Evolutionary conservation across 2,888 invertebrate species (phyloP).

Genomic region (Platerodrilus igneus): DNA sequence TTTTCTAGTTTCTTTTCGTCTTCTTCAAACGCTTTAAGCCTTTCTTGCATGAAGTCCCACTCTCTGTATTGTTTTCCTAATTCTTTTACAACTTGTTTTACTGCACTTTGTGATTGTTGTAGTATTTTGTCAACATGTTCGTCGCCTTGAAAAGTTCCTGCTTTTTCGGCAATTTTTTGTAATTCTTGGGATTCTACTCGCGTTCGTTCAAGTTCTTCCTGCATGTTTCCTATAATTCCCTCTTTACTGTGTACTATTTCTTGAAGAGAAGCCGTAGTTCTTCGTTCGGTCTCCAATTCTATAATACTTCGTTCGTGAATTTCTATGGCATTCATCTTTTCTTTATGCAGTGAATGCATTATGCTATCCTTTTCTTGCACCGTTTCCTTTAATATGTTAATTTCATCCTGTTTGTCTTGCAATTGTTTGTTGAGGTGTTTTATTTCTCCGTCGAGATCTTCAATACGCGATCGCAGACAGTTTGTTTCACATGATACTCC

Average conservation of each 20-base stretch:
- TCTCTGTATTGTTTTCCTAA: slow-evolving; percentile 35
- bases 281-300: no score
- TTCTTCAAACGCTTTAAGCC: neutral
- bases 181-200: slow-evolving; percentile 30
- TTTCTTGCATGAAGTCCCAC: slow-evolving; percentile 25
- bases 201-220: slow-evolving; percentile 15
- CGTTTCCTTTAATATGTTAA: slow-evolving; percentile 10
- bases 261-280: no score
- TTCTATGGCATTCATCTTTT: neutral
- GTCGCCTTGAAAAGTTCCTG: slow-evolving; percentile 25
- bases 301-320: no score
- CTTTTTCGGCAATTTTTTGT: neutral
- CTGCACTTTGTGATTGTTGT: slow-evolving; percentile 39
- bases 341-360: slow-evolving; percentile 7
- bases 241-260: neutral
- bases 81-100: slow-evolving; percentile 38
- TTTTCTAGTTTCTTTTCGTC: neutral
- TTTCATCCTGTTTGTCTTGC: slow-evolving; percentile 17
- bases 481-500: slow-evolving; percentile 37
- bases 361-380: slow-evolving; percentile 19
- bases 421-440: slow-evolving; percentile 11
- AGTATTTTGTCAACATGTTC: slow-evolving; percentile 38
- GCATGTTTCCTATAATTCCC: slow-evolving; percentile 4
- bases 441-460: slow-evolving; percentile 15
- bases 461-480: slow-evolving; percentile 35